phyloP scores from a whole-genome alignment of 1,140 invertebrate genomes.

The Lasioglossum baleicum region DNA sequence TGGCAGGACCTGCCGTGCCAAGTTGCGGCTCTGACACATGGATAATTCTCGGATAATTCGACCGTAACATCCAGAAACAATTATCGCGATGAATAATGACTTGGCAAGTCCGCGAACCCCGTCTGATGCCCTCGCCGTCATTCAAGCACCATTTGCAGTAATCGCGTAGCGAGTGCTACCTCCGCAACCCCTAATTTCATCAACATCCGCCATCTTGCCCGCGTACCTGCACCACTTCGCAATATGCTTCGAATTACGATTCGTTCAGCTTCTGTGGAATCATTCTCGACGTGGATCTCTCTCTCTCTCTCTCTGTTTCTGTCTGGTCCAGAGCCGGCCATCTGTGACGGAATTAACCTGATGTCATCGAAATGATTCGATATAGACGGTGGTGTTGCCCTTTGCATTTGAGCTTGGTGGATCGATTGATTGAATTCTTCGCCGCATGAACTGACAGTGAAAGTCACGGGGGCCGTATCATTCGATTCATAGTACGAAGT shows the following conservation, averaged over 20 bases:
- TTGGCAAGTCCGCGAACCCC: conserved; percentile 61
- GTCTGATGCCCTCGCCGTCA: conserved; percentile 62
- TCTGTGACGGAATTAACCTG: conserved; percentile 63
- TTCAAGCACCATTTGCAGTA: conserved; percentile 63
- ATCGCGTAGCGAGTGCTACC: conserved; percentile 57
- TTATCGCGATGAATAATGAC: conserved; percentile 54
- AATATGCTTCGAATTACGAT: conserved; percentile 69
- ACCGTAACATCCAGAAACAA: conserved; percentile 5
- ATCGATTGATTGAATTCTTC: conserved; percentile 12
- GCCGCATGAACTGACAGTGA: not conserved
- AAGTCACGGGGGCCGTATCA: not conserved
- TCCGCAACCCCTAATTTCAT: conserved; percentile 26
- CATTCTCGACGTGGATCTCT: conserved; percentile 39
- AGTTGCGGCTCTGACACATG: too few relatives aligned
- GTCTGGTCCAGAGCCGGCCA: conserved; percentile 45
- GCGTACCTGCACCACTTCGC: conserved; percentile 60
- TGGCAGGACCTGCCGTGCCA: not conserved
- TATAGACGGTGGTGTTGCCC: conserved; percentile 6
- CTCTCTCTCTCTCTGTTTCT: too few relatives aligned
- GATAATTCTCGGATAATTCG: not conserved
- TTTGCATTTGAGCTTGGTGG: not conserved
- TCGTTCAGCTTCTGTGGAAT: conserved; percentile 65
- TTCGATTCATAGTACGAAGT: not conserved
- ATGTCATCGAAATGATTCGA: conserved; percentile 70
- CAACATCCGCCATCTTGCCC: conserved; percentile 7